Percentiles rank a stretch among this genome's conserved stretches.
phyloP scores from a whole-genome alignment of 1,140 invertebrate genomes.

The Drosophila carrolli region DNA sequence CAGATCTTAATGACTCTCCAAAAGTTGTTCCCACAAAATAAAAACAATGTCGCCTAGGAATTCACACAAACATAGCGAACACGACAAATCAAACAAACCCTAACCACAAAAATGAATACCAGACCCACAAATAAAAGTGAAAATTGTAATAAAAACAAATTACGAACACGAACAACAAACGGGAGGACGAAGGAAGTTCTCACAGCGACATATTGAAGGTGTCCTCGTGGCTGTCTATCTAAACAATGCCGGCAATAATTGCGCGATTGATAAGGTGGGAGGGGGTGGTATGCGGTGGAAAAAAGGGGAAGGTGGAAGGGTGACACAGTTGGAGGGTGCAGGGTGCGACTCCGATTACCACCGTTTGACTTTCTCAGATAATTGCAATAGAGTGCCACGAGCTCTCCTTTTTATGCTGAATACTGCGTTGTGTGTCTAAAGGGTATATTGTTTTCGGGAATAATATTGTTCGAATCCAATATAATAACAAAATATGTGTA shows the following conservation, averaged over 20 bases:
- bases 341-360: slow-evolving; percentile 70
- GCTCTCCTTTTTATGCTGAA: slow-evolving; percentile 17
- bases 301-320: slow-evolving; percentile 30
- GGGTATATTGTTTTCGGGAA: not conserved
- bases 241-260: slow-evolving; percentile 81
- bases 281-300: slow-evolving; percentile 11
- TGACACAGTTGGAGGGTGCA: slow-evolving; percentile 26
- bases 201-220: slow-evolving; percentile 65
- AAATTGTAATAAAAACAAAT: slow-evolving; percentile 82
- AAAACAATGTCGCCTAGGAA: slow-evolving; percentile 35
- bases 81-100: slow-evolving; percentile 60
- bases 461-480: not conserved
- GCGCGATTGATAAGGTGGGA: slow-evolving; percentile 64
- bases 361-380: slow-evolving; percentile 63
- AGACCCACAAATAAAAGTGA: slow-evolving; percentile 51
- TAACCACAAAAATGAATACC: slow-evolving; percentile 18
- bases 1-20: slow-evolving; percentile 40
- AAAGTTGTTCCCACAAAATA: slow-evolving; percentile 47
- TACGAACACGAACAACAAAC: slow-evolving; percentile 56
- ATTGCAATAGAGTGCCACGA: slow-evolving; percentile 42
- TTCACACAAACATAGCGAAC: slow-evolving; percentile 39
- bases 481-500: not conserved
- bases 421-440: not conserved
- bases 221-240: slow-evolving; percentile 63
- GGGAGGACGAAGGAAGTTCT: slow-evolving; percentile 34